Base-by-base conservation (phyloP, 2,797 vertebrate genomes). In the Fistularia commersonii region DNA sequence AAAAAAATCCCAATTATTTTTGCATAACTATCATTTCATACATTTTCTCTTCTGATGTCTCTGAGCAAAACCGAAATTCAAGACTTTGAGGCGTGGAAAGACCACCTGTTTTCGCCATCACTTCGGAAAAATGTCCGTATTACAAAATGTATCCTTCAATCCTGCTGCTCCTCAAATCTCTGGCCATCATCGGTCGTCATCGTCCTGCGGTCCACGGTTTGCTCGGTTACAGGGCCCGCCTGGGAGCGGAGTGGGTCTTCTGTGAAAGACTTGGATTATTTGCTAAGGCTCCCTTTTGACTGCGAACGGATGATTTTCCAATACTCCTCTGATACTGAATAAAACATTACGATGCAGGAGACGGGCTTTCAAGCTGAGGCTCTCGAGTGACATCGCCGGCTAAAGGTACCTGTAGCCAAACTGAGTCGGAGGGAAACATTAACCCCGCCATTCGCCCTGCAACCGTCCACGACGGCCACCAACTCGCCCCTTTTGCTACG, bases 341-440 rank as follows among this genome's bases (percentile, higher is more conserved):
- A 92, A 95, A 94, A 92, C 88, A 94, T 90, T 81, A 87, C 83
- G 51, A 82, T 67, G 80, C 88, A 74, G 87, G 87, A 81, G 86
- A 76, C 74, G 74, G 70, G 88, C 81, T 51, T 83, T 74, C 61
- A 41, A 81, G 58, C 80, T 63, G 78, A 77, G 72, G 57, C 57
- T 76, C 84, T 94, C 89, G 46, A 74, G 85, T 92, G 87, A 88
- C 89, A 80, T 7, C 40, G 38, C 46, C 31, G 1, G 49, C n/a
- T 42, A 13, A 53, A 42, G 55, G 69, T 63, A 45, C 32, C 43
- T 6, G 33, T 52, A 49, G 47, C 37, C 39, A 87, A 85, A 81
- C 65, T 47, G 73, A 85, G 79, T 57, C 41, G 32, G 43, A 74
- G 43, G 66, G 74, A 88, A 90, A 87, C 69, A 64, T 53, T 73